Evolutionary conservation across 2,888 invertebrate genomes (phyloP).

Genomic region (Synanthedon tipuliformis): DNA sequence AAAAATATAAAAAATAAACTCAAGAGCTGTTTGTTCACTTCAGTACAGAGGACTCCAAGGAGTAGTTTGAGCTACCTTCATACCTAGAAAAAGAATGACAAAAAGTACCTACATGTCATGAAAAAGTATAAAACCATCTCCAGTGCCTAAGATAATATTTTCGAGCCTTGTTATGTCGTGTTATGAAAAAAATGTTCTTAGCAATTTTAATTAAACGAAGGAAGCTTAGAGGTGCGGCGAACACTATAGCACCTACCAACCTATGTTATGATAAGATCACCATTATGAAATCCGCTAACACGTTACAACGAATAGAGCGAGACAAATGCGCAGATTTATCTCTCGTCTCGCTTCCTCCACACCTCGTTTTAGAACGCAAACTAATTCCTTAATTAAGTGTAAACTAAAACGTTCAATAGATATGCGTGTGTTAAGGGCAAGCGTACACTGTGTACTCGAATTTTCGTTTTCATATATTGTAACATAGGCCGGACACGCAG

Average conservation of each 20-base stretch:
- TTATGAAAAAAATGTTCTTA: too few species aligned
- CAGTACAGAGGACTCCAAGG: too few species aligned
- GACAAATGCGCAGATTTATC: constrained; percentile 19
- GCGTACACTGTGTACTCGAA: constrained; percentile 3
- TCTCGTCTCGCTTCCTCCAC: constrained; percentile 22
- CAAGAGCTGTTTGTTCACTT: too few species aligned
- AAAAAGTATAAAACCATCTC: too few species aligned
- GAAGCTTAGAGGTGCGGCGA: constrained; percentile 3
- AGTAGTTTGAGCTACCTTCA: too few species aligned
- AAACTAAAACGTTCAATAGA: constrained; percentile 27
- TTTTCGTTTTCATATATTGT: too few species aligned
- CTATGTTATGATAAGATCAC: neutral
- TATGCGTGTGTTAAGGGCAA: constrained; percentile 16
- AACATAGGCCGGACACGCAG: too few species aligned
- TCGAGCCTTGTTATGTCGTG: too few species aligned
- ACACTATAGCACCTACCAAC: constrained; percentile 1
- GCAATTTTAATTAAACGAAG: constrained; percentile 1
- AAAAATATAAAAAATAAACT: too few species aligned
- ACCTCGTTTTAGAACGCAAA: constrained; percentile 19
- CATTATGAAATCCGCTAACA: constrained; percentile 23
- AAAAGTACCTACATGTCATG: too few species aligned
- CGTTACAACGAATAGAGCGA: constrained; percentile 14
- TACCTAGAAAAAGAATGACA: too few species aligned
- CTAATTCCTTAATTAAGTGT: constrained; percentile 50
- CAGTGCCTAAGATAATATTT: too few species aligned